Evolutionary conservation across 2,113 vertebrate species (phyloP).

Genomic region (Tyto alba): DNA sequence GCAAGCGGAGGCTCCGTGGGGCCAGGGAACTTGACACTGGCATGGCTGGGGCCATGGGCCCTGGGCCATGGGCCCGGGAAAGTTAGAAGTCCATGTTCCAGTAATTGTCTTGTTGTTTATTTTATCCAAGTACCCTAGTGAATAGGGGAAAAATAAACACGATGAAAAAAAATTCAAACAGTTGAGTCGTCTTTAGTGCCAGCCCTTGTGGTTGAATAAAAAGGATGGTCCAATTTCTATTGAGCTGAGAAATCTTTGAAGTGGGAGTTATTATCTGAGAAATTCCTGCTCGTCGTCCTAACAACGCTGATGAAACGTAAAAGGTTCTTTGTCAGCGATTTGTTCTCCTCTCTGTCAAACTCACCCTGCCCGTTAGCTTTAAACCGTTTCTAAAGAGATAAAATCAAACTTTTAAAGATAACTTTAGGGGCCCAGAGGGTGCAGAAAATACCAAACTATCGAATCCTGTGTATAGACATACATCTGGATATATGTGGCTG

Average conservation of each 20-base stretch:
- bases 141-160: constrained; percentile 88
- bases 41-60: constrained; percentile 63
- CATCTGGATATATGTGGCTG: constrained; percentile 31
- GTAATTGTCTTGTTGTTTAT: constrained; percentile 94
- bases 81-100: constrained; percentile 84
- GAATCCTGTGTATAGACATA: constrained; percentile 24
- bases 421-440: constrained; percentile 64
- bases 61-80: constrained; percentile 69
- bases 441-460: constrained; percentile 56
- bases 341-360: constrained; percentile 91
- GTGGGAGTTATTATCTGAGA: constrained; percentile 95
- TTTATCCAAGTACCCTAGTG: constrained; percentile 84
- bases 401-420: constrained; percentile 75
- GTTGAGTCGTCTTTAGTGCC: constrained; percentile 88
- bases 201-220: constrained; percentile 87
- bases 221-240: constrained; percentile 92
- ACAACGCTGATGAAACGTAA: constrained; percentile 97
- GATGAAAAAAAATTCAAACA: constrained; percentile 80
- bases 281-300: constrained; percentile 94
- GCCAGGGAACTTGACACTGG: constrained; percentile 50
- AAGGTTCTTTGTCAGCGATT: constrained; percentile 94
- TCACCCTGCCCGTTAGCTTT: constrained; percentile 74
- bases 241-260: constrained; percentile 95
- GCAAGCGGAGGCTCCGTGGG: neutral
- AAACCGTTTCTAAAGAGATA: constrained; percentile 86